Evolutionary conservation across 2,888 invertebrate species (phyloP).

Genomic region (Ormyrus pomaceus): DNA sequence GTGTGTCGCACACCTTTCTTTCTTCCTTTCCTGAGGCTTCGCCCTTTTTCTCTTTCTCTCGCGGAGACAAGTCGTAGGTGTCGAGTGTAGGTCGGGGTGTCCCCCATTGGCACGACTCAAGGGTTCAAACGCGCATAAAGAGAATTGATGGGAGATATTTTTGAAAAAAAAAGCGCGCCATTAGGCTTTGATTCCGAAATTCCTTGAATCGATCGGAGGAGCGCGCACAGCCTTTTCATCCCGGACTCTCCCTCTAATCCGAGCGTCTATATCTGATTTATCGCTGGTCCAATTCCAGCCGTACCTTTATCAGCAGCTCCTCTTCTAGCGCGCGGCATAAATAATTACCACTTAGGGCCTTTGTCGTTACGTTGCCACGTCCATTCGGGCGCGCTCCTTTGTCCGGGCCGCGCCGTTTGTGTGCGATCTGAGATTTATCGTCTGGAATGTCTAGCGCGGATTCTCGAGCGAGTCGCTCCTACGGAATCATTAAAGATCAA

Average conservation of each 20-base stretch:
- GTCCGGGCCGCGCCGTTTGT: constrained; percentile 62
- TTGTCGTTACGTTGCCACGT: constrained; percentile 66
- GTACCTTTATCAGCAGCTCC: constrained; percentile 51
- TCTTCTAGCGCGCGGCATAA: constrained; percentile 64
- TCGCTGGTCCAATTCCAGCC: constrained; percentile 65
- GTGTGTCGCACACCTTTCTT: constrained; percentile 62
- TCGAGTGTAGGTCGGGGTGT: constrained; percentile 59
- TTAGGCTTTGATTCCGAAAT: background rate
- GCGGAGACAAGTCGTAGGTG: constrained; percentile 62
- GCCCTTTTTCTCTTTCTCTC: constrained; percentile 19
- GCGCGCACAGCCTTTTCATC: background rate
- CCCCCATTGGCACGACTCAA: constrained; percentile 52
- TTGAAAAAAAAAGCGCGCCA: background rate
- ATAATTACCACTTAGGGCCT: constrained; percentile 72
- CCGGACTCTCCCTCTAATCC: constrained; percentile 26
- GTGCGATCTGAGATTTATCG: constrained; percentile 67
- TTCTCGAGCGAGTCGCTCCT: constrained; percentile 55
- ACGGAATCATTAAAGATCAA: constrained; percentile 68
- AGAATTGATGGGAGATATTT: constrained; percentile 46
- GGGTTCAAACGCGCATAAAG: constrained; percentile 42
- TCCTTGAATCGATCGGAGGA: constrained; percentile 19
- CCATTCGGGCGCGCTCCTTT: constrained; percentile 62
- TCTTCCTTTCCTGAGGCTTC: constrained; percentile 56
- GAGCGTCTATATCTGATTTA: constrained; percentile 50
- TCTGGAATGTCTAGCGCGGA: constrained; percentile 60